Percentiles rank a stretch among this genome's conserved stretches.
phyloP scores from a whole-genome alignment of 2,797 vertebrate species.

The Sebastolobus alascanus region DNA sequence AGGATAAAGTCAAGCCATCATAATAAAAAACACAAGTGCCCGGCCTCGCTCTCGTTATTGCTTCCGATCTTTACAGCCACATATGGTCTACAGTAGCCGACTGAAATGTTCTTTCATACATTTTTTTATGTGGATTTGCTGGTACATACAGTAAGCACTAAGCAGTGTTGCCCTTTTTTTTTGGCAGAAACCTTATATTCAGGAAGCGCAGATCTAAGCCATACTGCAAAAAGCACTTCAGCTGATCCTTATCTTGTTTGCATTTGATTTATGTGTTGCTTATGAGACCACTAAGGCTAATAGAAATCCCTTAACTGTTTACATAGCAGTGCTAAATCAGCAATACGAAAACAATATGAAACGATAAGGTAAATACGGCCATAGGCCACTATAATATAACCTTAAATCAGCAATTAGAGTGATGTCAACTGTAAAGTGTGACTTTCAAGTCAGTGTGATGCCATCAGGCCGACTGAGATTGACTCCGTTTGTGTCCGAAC shows the following conservation, averaged over 20 bases:
- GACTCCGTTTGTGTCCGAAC: constrained; percentile 44
- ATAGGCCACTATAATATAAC: constrained; percentile 6
- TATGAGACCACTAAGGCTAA: constrained; percentile 62
- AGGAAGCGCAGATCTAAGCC: constrained; percentile 77
- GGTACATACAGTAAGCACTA: constrained; percentile 25
- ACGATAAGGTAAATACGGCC: constrained; percentile 64
- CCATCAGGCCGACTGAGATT: constrained; percentile 36
- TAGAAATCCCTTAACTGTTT: constrained; percentile 72
- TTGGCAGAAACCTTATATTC: constrained; percentile 67
- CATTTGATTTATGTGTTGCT: constrained; percentile 77
- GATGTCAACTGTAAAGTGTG: constrained; percentile 46
- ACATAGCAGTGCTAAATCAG: constrained; percentile 69
- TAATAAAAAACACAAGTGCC: constrained; percentile 34
- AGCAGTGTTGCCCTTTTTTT: constrained; percentile 46
- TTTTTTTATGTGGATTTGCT: constrained; percentile 52
- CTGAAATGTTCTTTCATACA: constrained; percentile 47
- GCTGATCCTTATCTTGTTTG: constrained; percentile 81
- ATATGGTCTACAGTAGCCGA: constrained; percentile 51
- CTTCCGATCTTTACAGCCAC: constrained; percentile 51
- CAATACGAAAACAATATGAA: constrained; percentile 52
- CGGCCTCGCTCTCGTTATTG: constrained; percentile 15
- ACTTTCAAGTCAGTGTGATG: constrained; percentile 33
- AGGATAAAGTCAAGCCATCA: constrained; percentile 64
- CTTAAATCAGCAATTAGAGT: not conserved
- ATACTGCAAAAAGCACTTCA: constrained; percentile 57